These are phyloP conservation scores for Thunnus albacares DNA, from an alignment of 2,797 vertebrate species.

Conservation along the genomic window DNA sequence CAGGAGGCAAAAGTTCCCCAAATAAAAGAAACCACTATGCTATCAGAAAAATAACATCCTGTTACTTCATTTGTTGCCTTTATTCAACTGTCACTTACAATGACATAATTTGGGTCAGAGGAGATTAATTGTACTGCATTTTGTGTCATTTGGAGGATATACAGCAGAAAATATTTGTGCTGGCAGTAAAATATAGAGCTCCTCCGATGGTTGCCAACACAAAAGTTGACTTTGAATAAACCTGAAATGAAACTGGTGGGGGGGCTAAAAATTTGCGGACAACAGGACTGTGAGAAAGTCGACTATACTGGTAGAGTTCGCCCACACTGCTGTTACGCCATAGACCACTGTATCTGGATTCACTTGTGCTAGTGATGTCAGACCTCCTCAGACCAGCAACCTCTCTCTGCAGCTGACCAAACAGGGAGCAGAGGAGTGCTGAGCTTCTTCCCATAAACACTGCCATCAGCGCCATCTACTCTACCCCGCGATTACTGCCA, in stretches of 20 bases:
- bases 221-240: conserved; percentile 49
- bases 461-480: conserved; percentile 54
- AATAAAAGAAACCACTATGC: no score
- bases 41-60: not conserved
- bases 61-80: not conserved
- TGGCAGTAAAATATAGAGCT: conserved; percentile 1
- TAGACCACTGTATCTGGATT: conserved; percentile 56
- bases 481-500: conserved; percentile 67
- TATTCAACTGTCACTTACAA: not conserved
- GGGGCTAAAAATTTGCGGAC: conserved; percentile 9
- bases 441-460: conserved; percentile 71
- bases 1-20: no score
- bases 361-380: conserved; percentile 72
- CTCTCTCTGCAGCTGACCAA: conserved; percentile 80
- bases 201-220: conserved; percentile 1
- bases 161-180: conserved; percentile 18
- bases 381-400: conserved; percentile 56
- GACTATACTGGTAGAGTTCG: conserved; percentile 24
- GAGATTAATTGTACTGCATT: not conserved
- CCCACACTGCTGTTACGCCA: conserved; percentile 46
- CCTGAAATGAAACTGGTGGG: conserved; percentile 32
- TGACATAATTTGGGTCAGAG: no score
- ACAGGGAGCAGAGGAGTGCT: conserved; percentile 64
- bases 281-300: conserved; percentile 67
- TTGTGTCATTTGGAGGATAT: conserved; percentile 9